Evolutionary conservation across 1,140 invertebrate genomes (phyloP), one percentile per base, ranked within the genome.

Genomic region (Diabrotica undecimpunctata): DNA sequence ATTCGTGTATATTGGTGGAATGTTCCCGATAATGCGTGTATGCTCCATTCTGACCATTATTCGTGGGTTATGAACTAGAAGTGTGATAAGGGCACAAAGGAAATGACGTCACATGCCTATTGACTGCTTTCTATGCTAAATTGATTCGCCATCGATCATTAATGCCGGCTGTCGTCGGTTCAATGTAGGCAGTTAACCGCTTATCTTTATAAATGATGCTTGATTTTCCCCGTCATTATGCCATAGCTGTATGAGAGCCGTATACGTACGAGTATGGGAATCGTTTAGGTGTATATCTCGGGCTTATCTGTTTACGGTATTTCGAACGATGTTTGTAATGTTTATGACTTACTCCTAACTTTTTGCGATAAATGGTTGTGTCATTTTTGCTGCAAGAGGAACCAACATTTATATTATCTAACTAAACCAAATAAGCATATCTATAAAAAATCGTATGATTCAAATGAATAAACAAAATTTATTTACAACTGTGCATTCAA

Each of bases 101-200:
- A 76, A 77, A 76, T 75, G 75, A 76, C 76, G 76, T 77, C 74
- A 76, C 72, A 76, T 74, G 74, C 74, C 72, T 72, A 77, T 76
- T 77, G 75, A 76, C 74, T 76, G 71, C 70, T 74, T 73, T 75
- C 71, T 72, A 68, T 75, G 72, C 68, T 62, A 68, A 73, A 77
- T 77, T 77, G 75, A 77, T 77, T 76, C 72, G 69, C 75, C 74
- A 77, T 77, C 75, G 75, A 77, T 77, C 75, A 76, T 66, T 72
- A 72, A 75, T 75, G 73, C 66, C 69, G 71, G 71, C 73, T 76
- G 74, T 74, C 74, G 72, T 59, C 6, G 53, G 25, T 35, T 62
- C 51, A 62, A 62, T 62, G 63, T 56, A 66, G 70, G 72, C 70
- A 70, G 70, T 72, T 66, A 66, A 54, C 66, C 57, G 72, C 69